Conservation (phyloP, 2,888 invertebrate genomes). For the Acanthosepion esculentum region DNA sequence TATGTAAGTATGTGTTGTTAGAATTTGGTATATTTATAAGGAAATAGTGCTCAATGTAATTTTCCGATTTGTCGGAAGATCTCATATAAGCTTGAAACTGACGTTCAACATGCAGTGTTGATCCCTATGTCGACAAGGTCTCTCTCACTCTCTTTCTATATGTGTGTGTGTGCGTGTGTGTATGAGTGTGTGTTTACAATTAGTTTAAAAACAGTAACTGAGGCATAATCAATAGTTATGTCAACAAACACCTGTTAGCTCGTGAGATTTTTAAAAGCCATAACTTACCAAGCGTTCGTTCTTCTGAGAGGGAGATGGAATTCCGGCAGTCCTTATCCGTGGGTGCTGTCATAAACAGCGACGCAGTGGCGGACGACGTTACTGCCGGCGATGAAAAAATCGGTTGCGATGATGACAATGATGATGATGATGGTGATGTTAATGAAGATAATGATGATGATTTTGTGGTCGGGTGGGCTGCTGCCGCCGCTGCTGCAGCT, state of each 20-base stretch:
- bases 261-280: neutral
- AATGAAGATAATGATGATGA: constrained; percentile 25
- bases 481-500: neutral
- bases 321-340: neutral
- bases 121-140: no score
- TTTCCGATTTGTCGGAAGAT: no score
- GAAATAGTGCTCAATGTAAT: no score
- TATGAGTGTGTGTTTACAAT: no score
- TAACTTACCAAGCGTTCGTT: neutral
- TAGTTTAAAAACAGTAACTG: no score
- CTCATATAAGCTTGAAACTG: no score
- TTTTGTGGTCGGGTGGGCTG: neutral
- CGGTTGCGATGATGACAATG: constrained; percentile 34
- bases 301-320: neutral
- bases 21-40: no score
- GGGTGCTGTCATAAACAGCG: neutral
- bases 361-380: neutral
- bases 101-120: no score
- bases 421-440: constrained; percentile 24
- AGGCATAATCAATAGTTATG: no score
- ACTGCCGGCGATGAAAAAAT: neutral
- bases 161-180: no score
- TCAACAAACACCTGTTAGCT: neutral
- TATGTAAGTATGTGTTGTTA: no score
- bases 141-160: no score